Percentiles rank a stretch among this genome's conserved stretches.
These are phyloP conservation scores for Drosophila borealis DNA, from an alignment of 2,888 invertebrate genomes.

Conservation along the genomic window DNA sequence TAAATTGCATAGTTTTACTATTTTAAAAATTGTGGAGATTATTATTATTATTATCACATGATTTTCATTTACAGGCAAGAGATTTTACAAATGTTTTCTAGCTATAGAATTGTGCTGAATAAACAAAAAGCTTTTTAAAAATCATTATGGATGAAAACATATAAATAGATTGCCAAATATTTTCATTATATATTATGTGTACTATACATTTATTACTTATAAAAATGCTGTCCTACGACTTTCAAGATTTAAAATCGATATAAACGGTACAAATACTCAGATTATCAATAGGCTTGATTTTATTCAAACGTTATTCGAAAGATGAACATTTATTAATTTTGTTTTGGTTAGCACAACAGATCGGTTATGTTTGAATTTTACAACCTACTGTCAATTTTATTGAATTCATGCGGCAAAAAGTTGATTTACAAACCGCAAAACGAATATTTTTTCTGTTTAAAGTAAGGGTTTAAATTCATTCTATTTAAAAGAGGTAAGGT, in stretches of 20 bases:
- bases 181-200: slow-evolving; percentile 30
- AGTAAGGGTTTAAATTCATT: slow-evolving; percentile 18
- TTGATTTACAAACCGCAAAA: no score
- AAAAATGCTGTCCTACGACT: slow-evolving; percentile 47
- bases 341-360: slow-evolving; percentile 16
- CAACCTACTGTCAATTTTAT: slow-evolving; percentile 20
- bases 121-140: slow-evolving; percentile 50
- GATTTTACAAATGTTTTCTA: slow-evolving; percentile 80
- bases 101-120: slow-evolving; percentile 63
- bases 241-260: slow-evolving; percentile 12
- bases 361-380: slow-evolving; percentile 14
- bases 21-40: slow-evolving; percentile 80
- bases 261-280: slow-evolving; percentile 27
- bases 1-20: slow-evolving; percentile 76
- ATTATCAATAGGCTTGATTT: slow-evolving; percentile 10
- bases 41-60: slow-evolving; percentile 83
- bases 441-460: slow-evolving; percentile 12
- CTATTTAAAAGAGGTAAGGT: slow-evolving; percentile 28
- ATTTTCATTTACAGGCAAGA: slow-evolving; percentile 84
- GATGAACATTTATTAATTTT: slow-evolving; percentile 17
- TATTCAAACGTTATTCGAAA: slow-evolving; percentile 29
- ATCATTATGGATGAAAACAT: slow-evolving; percentile 36
- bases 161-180: slow-evolving; percentile 50
- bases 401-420: not conserved
- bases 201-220: slow-evolving; percentile 43